Percentiles rank a stretch among this genome's conserved stretches.
Conservation (phyloP, 2,888 invertebrate genomes). For the Yponomeuta evonymella region DNA sequence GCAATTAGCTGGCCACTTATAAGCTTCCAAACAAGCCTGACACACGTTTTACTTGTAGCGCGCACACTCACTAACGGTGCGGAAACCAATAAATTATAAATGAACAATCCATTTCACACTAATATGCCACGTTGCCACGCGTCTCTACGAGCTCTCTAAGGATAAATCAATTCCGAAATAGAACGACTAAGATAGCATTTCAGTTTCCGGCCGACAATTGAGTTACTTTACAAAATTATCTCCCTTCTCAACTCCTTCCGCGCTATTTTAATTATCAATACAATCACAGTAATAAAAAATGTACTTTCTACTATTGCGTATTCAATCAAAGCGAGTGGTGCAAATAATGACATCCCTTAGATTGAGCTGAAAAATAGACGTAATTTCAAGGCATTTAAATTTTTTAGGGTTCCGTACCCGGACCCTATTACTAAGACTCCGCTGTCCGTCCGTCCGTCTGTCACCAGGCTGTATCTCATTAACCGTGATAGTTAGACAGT, state of each 20-base stretch:
- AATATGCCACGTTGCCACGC: slow-evolving; percentile 58
- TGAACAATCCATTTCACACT: slow-evolving; percentile 54
- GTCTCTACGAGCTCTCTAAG: slow-evolving; percentile 44
- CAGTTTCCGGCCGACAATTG: slow-evolving; percentile 59
- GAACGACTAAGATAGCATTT: slow-evolving; percentile 37
- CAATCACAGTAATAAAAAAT: no score
- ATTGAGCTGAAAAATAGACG: no score
- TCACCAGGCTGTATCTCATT: no score
- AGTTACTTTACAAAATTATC: slow-evolving; percentile 30
- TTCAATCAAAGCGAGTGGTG: no score
- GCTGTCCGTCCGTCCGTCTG: no score
- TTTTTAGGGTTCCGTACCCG: no score
- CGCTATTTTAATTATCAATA: not conserved
- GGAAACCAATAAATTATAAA: slow-evolving; percentile 55
- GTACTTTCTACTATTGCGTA: no score
- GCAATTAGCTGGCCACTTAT: slow-evolving; percentile 31
- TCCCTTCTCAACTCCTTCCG: not conserved
- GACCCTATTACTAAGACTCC: no score
- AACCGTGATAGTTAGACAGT: no score
- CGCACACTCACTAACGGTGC: slow-evolving; percentile 31
- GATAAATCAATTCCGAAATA: slow-evolving; percentile 70
- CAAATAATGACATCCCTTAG: no score
- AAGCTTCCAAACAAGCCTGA: slow-evolving; percentile 33
- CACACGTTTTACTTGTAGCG: slow-evolving; percentile 33
- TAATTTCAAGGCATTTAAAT: no score